phyloP scores from a whole-genome alignment of 2,113 vertebrate species.

The Diglossa brunneiventris region DNA sequence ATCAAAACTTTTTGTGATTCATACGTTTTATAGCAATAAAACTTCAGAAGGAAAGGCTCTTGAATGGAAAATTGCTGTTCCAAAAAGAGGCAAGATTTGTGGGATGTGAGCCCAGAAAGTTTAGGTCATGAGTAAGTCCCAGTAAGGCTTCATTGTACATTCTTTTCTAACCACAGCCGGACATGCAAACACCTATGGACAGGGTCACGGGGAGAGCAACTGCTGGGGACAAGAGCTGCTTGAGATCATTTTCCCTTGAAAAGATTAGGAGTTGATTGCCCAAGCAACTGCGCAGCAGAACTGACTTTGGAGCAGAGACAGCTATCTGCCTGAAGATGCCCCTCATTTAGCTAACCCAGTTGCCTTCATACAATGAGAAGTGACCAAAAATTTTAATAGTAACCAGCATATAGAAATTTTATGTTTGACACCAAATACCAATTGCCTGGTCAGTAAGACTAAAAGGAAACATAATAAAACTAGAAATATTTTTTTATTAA shows the following conservation, averaged over 20 bases:
- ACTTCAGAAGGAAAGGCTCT: neutral
- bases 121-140: neutral
- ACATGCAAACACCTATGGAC: neutral
- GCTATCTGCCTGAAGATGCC: neutral
- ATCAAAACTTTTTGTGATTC: neutral
- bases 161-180: neutral
- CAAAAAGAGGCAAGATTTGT: neutral
- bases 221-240: neutral
- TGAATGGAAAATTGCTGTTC: neutral
- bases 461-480: neutral
- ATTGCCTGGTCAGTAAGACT: neutral
- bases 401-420: neutral
- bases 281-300: neutral
- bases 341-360: neutral
- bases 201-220: neutral
- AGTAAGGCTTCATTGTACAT: neutral
- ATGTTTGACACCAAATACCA: neutral
- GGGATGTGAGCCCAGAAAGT: neutral
- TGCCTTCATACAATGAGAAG: neutral
- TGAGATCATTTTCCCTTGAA: neutral
- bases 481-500: neutral
- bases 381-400: neutral
- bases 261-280: neutral
- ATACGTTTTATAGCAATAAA: neutral
- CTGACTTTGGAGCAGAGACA: neutral